A percentile compares a stretch with the other conserved stretches of the same genome.
Conservation (phyloP, 1,140 invertebrate species). For the Mycetomoellerius zeteki region DNA sequence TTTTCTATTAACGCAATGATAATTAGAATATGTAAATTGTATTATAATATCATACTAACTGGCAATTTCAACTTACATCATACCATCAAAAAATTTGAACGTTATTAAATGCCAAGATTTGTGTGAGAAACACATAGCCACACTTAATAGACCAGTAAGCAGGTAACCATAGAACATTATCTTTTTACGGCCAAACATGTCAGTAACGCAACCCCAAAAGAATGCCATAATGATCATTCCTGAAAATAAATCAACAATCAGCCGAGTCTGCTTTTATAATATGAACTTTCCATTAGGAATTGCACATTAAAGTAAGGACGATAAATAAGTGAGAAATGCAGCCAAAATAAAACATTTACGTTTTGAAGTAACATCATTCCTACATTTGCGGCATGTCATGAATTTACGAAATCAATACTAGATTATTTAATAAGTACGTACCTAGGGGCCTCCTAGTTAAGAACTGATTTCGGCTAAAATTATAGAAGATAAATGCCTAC, state of each 20-base stretch:
- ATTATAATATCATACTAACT: background rate
- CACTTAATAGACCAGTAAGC: constrained; percentile 86
- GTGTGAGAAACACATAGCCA: constrained; percentile 87
- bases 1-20: no score
- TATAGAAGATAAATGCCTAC: background rate
- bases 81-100: constrained; percentile 88
- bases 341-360: background rate
- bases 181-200: constrained; percentile 88
- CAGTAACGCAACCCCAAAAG: constrained; percentile 92
- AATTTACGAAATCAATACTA: constrained; percentile 6
- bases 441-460: background rate
- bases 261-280: background rate
- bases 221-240: constrained; percentile 88
- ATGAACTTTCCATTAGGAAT: background rate
- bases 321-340: background rate
- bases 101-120: constrained; percentile 87
- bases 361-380: background rate
- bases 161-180: constrained; percentile 87
- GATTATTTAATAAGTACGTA: constrained; percentile 10
- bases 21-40: background rate
- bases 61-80: constrained; percentile 86
- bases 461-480: background rate
- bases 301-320: background rate
- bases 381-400: background rate
- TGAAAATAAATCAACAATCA: constrained; percentile 74